These are phyloP conservation scores for Trichonephila inaurata DNA, from an alignment of 1,140 invertebrate species.

Conservation along the genomic window DNA sequence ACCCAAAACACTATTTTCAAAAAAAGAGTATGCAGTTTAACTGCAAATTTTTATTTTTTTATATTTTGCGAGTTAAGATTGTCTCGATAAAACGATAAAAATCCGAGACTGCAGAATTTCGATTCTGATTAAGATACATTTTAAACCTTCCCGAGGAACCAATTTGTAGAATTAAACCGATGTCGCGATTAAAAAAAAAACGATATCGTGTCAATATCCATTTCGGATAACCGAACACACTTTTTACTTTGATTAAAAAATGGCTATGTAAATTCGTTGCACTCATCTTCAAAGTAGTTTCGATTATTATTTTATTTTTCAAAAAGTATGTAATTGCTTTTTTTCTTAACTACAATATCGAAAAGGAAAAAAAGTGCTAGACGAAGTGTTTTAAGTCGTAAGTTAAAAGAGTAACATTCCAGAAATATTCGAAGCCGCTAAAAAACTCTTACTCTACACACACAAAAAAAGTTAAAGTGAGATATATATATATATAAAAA, in stretches of 20 bases:
- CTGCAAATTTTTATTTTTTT: background rate
- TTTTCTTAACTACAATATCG: background rate
- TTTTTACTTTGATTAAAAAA: constrained; percentile 30
- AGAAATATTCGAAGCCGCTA: background rate
- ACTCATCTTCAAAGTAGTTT: background rate
- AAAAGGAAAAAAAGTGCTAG: background rate
- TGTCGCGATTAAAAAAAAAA: background rate
- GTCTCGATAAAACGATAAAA: constrained; percentile 33
- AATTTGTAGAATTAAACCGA: constrained; percentile 15
- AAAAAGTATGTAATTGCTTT: background rate
- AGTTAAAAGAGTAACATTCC: constrained; percentile 10
- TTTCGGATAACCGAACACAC: background rate
- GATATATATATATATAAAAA: background rate
- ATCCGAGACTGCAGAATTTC: background rate
- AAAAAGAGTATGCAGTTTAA: background rate
- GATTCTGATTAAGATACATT: constrained; percentile 4
- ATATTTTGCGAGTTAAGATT: background rate
- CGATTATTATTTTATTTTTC: background rate
- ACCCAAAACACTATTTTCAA: background rate
- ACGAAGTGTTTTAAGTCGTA: constrained; percentile 6
- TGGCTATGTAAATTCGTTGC: background rate
- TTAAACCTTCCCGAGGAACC: background rate
- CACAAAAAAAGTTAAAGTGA: background rate
- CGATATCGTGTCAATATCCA: constrained; percentile 5
- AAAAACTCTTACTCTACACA: background rate